These are phyloP conservation scores for Frieseomelitta varia DNA, from an alignment of 1,140 invertebrate genomes.

Conservation along the genomic window DNA sequence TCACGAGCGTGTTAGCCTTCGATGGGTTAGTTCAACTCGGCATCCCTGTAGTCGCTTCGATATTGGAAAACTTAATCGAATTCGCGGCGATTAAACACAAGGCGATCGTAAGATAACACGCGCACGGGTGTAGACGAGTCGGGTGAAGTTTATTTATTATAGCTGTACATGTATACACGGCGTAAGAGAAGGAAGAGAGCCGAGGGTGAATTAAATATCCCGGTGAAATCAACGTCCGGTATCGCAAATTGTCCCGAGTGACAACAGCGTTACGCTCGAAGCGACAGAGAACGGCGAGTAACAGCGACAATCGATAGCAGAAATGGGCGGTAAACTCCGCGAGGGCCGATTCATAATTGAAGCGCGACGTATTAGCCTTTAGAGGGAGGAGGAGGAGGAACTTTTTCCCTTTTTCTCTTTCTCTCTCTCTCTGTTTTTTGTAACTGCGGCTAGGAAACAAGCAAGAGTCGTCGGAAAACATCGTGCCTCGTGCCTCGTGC, in stretches of 20 bases:
- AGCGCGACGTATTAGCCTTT: not conserved
- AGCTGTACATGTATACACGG: too few species aligned
- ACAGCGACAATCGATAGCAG: conserved; percentile 17
- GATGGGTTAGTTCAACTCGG: not conserved
- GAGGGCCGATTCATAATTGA: conserved; percentile 12
- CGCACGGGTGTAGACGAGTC: too few species aligned
- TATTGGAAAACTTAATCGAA: conserved; percentile 7
- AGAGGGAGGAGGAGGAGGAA: too few species aligned
- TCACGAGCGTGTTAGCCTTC: not conserved
- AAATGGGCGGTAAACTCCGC: not conserved
- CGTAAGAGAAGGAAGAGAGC: too few species aligned
- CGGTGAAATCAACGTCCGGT: not conserved
- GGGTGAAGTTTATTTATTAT: not conserved
- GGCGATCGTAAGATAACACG: not conserved
- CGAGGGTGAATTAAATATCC: too few species aligned
- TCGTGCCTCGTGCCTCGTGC: too few species aligned
- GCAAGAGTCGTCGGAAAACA: not conserved
- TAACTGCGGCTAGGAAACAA: not conserved
- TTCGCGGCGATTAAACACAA: not conserved
- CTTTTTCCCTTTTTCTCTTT: not conserved
- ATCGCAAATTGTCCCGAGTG: too few species aligned
- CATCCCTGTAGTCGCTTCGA: not conserved
- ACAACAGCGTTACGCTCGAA: not conserved
- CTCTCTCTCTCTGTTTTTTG: not conserved
- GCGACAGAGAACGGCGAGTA: not conserved